phyloP scores from a whole-genome alignment of 2,113 vertebrate species.

The Poeciliopsis retropinna region DNA sequence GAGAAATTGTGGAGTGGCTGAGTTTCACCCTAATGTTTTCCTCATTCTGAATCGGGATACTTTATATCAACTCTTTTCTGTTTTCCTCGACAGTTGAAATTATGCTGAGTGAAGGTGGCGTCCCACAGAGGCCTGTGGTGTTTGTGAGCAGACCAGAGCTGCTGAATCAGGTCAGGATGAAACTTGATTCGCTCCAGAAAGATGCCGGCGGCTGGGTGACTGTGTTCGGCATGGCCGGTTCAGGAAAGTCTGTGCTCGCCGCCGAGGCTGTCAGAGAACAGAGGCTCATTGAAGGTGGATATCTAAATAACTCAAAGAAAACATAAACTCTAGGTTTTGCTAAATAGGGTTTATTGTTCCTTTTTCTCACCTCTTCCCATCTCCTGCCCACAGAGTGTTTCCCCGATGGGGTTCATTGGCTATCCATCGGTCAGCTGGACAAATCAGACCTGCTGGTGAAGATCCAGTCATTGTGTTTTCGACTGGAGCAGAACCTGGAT shows the following conservation, averaged over 20 bases:
- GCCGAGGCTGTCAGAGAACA: constrained; percentile 91
- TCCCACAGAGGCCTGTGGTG: constrained; percentile 93
- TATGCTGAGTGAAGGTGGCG: constrained; percentile 90
- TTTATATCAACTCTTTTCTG: constrained; percentile 17
- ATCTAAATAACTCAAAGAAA: neutral
- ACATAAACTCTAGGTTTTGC: neutral
- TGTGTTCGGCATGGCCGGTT: constrained; percentile 96
- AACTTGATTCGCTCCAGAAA: constrained; percentile 79
- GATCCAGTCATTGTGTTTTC: constrained; percentile 92
- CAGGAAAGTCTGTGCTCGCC: constrained; percentile 95
- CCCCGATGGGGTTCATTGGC: constrained; percentile 93
- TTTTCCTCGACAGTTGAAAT: constrained; percentile 80
- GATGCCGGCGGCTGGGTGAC: constrained; percentile 92
- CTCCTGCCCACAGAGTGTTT: constrained; percentile 83
- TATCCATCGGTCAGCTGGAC: constrained; percentile 94
- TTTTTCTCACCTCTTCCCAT: neutral
- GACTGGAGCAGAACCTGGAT: constrained; percentile 86
- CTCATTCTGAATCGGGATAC: neutral
- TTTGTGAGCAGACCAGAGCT: constrained; percentile 89
- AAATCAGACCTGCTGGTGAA: constrained; percentile 91
- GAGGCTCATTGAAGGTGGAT: constrained; percentile 85
- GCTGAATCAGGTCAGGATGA: constrained; percentile 84
- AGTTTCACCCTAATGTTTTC: neutral
- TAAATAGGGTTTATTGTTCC: neutral
- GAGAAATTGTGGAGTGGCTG: neutral